Percentiles rank a stretch among this genome's conserved stretches.
Evolutionary conservation across 2,888 invertebrate genomes (phyloP).

Genomic region (Oscheius sp.): DNA sequence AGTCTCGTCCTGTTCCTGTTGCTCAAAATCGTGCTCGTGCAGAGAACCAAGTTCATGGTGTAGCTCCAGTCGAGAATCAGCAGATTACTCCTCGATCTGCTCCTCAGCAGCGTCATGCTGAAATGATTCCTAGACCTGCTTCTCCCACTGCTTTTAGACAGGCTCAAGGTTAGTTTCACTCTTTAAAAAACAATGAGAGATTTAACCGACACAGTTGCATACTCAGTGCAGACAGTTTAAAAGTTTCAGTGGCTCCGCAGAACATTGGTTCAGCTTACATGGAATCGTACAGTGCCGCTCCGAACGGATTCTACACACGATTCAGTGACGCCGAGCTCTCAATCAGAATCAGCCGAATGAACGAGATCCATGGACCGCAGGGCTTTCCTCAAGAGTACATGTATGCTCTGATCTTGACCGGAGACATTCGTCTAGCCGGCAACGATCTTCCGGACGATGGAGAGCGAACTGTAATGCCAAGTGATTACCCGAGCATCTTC

Average conservation of each 20-base stretch:
- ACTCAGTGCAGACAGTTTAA: background rate
- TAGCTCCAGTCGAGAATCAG: too few relatives aligned
- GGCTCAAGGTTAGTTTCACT: too few relatives aligned
- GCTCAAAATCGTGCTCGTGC: too few relatives aligned
- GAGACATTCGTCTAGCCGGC: slow-evolving; percentile 24
- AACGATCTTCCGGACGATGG: slow-evolving; percentile 10
- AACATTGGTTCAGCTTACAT: slow-evolving; percentile 16
- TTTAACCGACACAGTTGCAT: too few relatives aligned
- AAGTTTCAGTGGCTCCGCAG: background rate
- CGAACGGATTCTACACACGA: slow-evolving; percentile 13
- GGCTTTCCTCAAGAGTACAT: slow-evolving; percentile 25
- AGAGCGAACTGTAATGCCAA: slow-evolving; percentile 12
- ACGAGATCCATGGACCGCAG: slow-evolving; percentile 4
- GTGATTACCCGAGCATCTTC: slow-evolving; percentile 8
- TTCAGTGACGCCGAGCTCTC: slow-evolving; percentile 15
- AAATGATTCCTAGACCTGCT: too few relatives aligned
- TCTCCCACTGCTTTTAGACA: too few relatives aligned
- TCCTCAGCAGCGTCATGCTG: too few relatives aligned
- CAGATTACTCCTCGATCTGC: too few relatives aligned
- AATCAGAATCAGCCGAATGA: slow-evolving; percentile 14
- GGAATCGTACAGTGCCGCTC: slow-evolving; percentile 25
- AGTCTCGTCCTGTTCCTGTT: too few relatives aligned
- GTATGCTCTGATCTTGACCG: slow-evolving; percentile 16
- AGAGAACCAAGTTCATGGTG: too few relatives aligned
- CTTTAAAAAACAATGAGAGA: too few relatives aligned